Evolutionary conservation across 2,888 invertebrate species (phyloP).

Genomic region (Orgyia antiqua): DNA sequence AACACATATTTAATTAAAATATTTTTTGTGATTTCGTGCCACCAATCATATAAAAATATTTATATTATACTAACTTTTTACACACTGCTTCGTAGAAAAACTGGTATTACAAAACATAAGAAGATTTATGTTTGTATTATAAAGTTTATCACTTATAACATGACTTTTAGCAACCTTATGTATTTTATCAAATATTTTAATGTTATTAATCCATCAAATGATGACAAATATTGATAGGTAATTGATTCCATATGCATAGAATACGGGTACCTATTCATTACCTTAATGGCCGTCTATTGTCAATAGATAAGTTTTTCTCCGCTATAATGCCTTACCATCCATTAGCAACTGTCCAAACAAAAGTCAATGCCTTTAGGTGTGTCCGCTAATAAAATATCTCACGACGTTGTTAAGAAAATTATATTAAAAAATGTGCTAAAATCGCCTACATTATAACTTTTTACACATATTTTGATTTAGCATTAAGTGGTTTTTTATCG

Average conservation of each 20-base stretch:
- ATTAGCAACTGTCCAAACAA: constrained; percentile 46
- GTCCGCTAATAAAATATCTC: constrained; percentile 34
- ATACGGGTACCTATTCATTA: constrained; percentile 44
- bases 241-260: constrained; percentile 40
- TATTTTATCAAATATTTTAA: constrained; percentile 39
- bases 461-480: too few species aligned
- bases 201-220: constrained; percentile 33
- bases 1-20: too few species aligned
- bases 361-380: constrained; percentile 41
- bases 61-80: too few species aligned
- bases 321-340: constrained; percentile 32
- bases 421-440: constrained; percentile 14
- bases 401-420: constrained; percentile 12
- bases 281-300: constrained; percentile 51
- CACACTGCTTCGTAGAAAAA: too few species aligned
- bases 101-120: too few species aligned
- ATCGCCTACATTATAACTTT: not conserved
- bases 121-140: too few species aligned
- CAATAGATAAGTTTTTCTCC: constrained; percentile 28
- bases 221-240: constrained; percentile 36
- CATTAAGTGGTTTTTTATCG: too few species aligned
- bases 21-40: too few species aligned
- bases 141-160: too few species aligned
- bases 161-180: constrained; percentile 56
- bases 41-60: too few species aligned